phyloP scores from a whole-genome alignment of 1,140 invertebrate genomes.

The Ceratosolen solmsi region DNA sequence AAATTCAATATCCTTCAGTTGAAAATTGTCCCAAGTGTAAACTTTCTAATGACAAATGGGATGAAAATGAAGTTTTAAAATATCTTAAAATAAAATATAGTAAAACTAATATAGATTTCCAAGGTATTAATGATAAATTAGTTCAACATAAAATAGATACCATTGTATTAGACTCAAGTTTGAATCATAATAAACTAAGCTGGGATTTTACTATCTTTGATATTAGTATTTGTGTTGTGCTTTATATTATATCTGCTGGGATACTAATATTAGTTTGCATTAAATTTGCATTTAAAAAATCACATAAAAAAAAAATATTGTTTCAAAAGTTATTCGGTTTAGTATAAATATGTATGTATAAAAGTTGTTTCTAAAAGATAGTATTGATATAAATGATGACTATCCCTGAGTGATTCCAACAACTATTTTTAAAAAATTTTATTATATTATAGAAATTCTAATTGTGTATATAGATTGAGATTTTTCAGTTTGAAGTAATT shows the following conservation, averaged over 20 bases:
- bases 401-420: not conserved
- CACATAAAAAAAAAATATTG: slow-evolving; percentile 81
- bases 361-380: not conserved
- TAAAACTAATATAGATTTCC: slow-evolving; percentile 73
- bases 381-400: not conserved
- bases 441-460: slow-evolving; percentile 15
- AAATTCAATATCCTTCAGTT: slow-evolving; percentile 89
- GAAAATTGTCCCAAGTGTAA: slow-evolving; percentile 83
- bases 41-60: slow-evolving; percentile 76
- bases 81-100: slow-evolving; percentile 86
- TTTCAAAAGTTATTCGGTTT: slow-evolving; percentile 77
- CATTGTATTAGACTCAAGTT: slow-evolving; percentile 59
- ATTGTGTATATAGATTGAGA: slow-evolving; percentile 45
- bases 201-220: slow-evolving; percentile 80
- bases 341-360: slow-evolving; percentile 69
- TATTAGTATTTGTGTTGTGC: slow-evolving; percentile 82
- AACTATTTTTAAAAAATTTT: slow-evolving; percentile 5
- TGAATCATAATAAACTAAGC: slow-evolving; percentile 66
- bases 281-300: slow-evolving; percentile 81
- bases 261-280: slow-evolving; percentile 85
- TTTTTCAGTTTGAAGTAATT: not conserved
- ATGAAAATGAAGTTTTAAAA: slow-evolving; percentile 79
- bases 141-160: slow-evolving; percentile 53
- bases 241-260: slow-evolving; percentile 80
- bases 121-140: slow-evolving; percentile 61